phyloP scores from a whole-genome alignment of 2,113 vertebrate genomes.

The Tragelaphus buxtoni region DNA sequence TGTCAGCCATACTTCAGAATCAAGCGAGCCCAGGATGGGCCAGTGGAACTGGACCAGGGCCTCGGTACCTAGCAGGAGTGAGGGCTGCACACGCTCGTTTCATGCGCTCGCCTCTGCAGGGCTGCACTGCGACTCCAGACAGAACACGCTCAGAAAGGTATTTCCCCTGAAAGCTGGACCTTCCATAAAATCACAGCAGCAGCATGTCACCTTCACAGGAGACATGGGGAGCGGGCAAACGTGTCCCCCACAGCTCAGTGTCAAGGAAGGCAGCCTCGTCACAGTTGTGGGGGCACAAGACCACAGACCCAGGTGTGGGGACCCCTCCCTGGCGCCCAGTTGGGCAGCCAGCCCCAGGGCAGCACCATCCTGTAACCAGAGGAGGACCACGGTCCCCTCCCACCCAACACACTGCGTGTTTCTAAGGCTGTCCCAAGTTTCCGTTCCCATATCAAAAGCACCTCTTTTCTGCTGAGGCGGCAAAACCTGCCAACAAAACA shows the following conservation, averaged over 20 bases:
- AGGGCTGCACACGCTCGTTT: not conserved
- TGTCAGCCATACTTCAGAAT: not conserved
- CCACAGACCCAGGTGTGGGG: not conserved
- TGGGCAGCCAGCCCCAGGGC: not conserved
- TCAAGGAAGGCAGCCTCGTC: not conserved
- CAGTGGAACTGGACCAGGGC: not conserved
- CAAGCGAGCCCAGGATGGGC: not conserved
- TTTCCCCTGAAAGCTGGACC: constrained; percentile 54
- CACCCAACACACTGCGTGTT: accelerated
- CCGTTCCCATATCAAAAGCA: constrained; percentile 48
- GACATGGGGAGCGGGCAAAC: not conserved
- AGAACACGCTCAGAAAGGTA: constrained; percentile 32
- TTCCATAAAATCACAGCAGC: not conserved
- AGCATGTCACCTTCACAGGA: not conserved
- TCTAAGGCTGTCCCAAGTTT: constrained; percentile 49
- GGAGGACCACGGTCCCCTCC: not conserved
- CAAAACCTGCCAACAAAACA: constrained; percentile 19
- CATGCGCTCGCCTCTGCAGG: not conserved
- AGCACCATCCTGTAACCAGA: not conserved
- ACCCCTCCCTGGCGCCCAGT: not conserved
- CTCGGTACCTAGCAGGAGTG: not conserved
- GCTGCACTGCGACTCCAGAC: not conserved
- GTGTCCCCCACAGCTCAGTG: accelerated
- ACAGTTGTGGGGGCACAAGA: not conserved
- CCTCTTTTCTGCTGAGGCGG: constrained; percentile 60